Evolutionary conservation across 1,140 invertebrate species (phyloP), one percentile per base, ranked within the genome.

Genomic region (Mactra quadrangularis): DNA sequence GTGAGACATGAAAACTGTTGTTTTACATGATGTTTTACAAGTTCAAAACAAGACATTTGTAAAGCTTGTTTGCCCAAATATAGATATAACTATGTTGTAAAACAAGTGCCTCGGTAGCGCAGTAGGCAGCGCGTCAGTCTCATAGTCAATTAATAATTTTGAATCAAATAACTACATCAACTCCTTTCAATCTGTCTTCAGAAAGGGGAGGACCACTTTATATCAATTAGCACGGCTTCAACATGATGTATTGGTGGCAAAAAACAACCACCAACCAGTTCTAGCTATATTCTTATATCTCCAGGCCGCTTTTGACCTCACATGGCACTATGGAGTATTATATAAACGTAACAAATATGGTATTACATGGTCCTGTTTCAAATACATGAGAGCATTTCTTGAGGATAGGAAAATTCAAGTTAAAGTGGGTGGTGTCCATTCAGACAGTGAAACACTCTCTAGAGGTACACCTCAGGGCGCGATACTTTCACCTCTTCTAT

Each of bases 401-500:
- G n/a, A 66, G n/a, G 38, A 11, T 22, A 45, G 62, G 17, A 66
- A 66, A 33, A 66, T 66, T 11, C 41, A 19, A 25, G 62, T 66
- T 1, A n/a, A 22, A n/a, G 22, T 66, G n/a, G 22, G 45, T 41
- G 38, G 6, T 41, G 15, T 15, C 15, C 38, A 7, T 15, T 41
- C 38, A 41, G 38, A 41, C 15, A 22, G 2, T 22, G 62, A 47
- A 25, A 22, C n/a, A 1, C 35, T 66, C 0, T 17, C 15, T 1
- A 17, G 41, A 15, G 62, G 41, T 22, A 22, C 19, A 1, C 62
- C 62, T 22, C 62, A 47, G 38, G 35, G 62, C 22, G 15, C 59
- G 33, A 62, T 62, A 15, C 59, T 62, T 13, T 62, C 59, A 3
- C 50, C 70, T 19, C n/a, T 72, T 27, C 22, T 72, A n/a, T 72